These are phyloP conservation scores for Carcharodon carcharias DNA, from an alignment of 2,797 vertebrate genomes.

Conservation along the genomic window DNA sequence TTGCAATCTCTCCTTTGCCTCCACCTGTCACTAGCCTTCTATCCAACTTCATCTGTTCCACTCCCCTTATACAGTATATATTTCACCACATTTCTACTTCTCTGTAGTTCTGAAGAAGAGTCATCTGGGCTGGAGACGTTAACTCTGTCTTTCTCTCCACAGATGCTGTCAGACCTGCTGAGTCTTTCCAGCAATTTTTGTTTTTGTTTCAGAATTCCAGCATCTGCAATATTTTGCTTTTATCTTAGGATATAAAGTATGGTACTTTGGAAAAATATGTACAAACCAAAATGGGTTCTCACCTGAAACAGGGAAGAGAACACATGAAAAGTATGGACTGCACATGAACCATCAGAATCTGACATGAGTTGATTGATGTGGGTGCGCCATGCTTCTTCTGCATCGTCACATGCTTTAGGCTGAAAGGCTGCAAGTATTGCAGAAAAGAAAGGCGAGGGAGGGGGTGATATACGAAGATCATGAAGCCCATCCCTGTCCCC, in stretches of 20 bases:
- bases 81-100: no score
- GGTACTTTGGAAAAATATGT: neutral
- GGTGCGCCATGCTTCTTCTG: conserved; percentile 89
- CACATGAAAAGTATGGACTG: conserved; percentile 95
- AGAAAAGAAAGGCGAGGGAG: conserved; percentile 92
- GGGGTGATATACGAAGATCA: conserved; percentile 75
- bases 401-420: conserved; percentile 82
- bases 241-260: neutral
- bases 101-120: no score
- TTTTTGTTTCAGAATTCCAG: no score
- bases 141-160: no score
- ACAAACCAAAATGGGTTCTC: conserved; percentile 35
- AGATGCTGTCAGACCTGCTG: no score
- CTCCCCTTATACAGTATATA: no score
- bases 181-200: no score
- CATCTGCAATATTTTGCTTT: no score
- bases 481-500: conserved; percentile 69
- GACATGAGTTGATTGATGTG: conserved; percentile 92
- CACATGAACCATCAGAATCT: conserved; percentile 87
- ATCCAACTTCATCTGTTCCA: no score
- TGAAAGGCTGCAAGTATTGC: conserved; percentile 96
- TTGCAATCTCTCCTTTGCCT: no score
- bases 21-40: no score
- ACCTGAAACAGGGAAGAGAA: conserved; percentile 97
- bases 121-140: no score